These are phyloP conservation scores for Mesoligia furuncula DNA, from an alignment of 2,888 invertebrate species.

Conservation along the genomic window DNA sequence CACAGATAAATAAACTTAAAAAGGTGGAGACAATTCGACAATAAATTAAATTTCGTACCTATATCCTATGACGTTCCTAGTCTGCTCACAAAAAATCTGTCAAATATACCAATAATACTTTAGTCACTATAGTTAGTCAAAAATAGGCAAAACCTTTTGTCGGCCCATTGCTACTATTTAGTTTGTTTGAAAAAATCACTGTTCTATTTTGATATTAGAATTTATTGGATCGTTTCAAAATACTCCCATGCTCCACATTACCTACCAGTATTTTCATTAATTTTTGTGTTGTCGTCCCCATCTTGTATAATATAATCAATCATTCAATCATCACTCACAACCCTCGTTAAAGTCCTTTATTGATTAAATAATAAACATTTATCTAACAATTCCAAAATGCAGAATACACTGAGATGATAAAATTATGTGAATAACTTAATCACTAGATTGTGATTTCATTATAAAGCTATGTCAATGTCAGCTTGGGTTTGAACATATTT, in stretches of 20 bases:
- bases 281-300: too few relatives aligned
- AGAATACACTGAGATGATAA: slow-evolving; percentile 20
- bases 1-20: neutral
- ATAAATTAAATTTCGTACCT: neutral
- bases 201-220: neutral
- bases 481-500: slow-evolving; percentile 45
- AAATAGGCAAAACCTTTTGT: neutral
- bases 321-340: neutral
- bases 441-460: slow-evolving; percentile 50
- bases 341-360: neutral
- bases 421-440: slow-evolving; percentile 51
- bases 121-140: neutral
- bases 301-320: neutral
- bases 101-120: neutral
- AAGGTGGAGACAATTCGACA: neutral
- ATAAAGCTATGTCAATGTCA: slow-evolving; percentile 47
- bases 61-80: neutral
- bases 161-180: neutral
- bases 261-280: neutral
- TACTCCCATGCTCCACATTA: neutral
- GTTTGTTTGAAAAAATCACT: neutral
- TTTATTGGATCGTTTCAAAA: neutral
- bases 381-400: slow-evolving; percentile 13
- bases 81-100: neutral
- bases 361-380: slow-evolving; percentile 45